Conservation (phyloP, 2,888 invertebrate species). For the Stenurella melanura region DNA sequence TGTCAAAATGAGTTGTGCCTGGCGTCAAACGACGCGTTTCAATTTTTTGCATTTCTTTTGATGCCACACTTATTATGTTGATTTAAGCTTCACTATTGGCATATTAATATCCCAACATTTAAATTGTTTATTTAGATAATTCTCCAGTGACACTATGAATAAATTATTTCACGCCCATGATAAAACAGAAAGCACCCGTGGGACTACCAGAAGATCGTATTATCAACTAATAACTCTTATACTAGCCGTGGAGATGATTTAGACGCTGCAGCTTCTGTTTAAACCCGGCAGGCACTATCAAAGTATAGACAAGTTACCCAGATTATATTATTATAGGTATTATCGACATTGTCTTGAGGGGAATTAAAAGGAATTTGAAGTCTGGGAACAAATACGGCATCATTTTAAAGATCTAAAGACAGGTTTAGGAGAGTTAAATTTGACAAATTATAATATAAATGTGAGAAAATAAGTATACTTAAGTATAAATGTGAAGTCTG, state of each 20-base stretch:
- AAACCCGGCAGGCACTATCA: slow-evolving; percentile 39
- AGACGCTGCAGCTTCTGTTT: slow-evolving; percentile 43
- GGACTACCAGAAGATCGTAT: slow-evolving; percentile 15
- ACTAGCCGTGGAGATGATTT: slow-evolving; percentile 42
- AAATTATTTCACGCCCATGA: neutral
- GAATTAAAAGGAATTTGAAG: slow-evolving; percentile 22
- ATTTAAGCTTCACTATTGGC: too few relatives aligned
- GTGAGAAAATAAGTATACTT: too few relatives aligned
- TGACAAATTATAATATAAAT: too few relatives aligned
- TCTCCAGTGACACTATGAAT: neutral
- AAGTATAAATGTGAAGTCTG: too few relatives aligned
- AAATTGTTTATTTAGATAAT: neutral
- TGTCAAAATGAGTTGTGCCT: too few relatives aligned
- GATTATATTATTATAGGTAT: slow-evolving; percentile 30
- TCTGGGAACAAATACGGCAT: neutral
- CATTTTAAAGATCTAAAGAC: neutral
- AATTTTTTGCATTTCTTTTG: too few relatives aligned
- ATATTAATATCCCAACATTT: too few relatives aligned
- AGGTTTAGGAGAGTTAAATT: too few relatives aligned
- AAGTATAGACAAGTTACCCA: slow-evolving; percentile 44
- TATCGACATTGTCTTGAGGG: slow-evolving; percentile 31
- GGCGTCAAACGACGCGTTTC: too few relatives aligned
- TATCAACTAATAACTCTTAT: slow-evolving; percentile 33
- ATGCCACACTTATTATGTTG: too few relatives aligned
- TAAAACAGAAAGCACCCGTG: neutral